Evolutionary conservation across 2,888 invertebrate genomes (phyloP), one percentile per base, ranked within the genome.

Genomic region (Oscheius sp.): DNA sequence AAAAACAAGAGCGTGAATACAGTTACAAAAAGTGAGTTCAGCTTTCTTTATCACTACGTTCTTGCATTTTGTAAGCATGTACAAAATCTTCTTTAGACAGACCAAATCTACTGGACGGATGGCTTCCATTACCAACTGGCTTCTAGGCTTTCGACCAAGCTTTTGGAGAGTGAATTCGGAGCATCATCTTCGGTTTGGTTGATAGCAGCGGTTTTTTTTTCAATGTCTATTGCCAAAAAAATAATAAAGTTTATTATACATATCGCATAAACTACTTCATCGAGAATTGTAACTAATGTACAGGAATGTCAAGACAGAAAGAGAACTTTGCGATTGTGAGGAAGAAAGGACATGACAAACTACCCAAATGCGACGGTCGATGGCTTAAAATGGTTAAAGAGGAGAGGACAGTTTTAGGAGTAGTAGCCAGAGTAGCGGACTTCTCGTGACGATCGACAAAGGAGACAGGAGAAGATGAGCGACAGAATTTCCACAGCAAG

Each of bases 391-490:
- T n/a, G 1, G 21, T 10, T 60, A 10, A 37, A 29, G 63, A 21
- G 29, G 55, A 33, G 63, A 48, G 48, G n/a, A 48, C 55, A 10
- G 5, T 4, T 55, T 55, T 75, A 82, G 29, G 80, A 75, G 42
- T 84, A 85, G 57, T 86, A 84, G 1, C 76, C 73, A 9, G 84
- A 76, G 50, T 83, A 83, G 7, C 78, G 77, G 58, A 83, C 79
- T 65, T 86, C 85, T 33, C 81, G 77, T 35, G 85, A 83, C 1
- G 88, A 85, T 48, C 85, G 74, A 60, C 84, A 87, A 47, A 88
- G 79, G 35, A 87, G 74, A 66, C 87, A 88, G 1, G 86, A 81
- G 77, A 88, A 88, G 33, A 85, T 62, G 51, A 88, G 74, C 2
- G 87, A 78, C 58, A 86, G 74, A 11, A 85, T 66, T 66, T 88